Evolutionary conservation across 2,888 invertebrate species (phyloP), one percentile per base, ranked within the genome.

Genomic region (Morpho helenor): DNA sequence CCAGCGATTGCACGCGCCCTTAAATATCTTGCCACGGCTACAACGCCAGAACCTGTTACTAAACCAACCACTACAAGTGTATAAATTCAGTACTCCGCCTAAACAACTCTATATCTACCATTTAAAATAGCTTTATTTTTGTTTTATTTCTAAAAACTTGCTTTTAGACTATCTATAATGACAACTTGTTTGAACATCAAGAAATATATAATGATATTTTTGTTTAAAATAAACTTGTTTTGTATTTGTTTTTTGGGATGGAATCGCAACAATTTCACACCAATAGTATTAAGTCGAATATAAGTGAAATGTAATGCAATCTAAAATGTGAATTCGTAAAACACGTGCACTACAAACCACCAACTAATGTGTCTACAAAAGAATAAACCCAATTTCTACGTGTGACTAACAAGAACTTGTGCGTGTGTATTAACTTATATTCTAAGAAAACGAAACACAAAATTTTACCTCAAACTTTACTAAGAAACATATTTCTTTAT

Each of bases 1-100:
- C 87, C 84, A 4, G 91, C 86, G 0, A 93, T 93, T 41, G 83
- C 89, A 10, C 88, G 90, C 22, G 90, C 93, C 0, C 75, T 93
- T 7, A 79, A 80, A 44, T 91, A 91, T 61, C 75, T 92, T 23
- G 92, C 91, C 6, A 91, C 91, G 4, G 88, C 85, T 60, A 68
- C 80, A 1, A 82, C 81, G 9, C 78, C 82, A 39, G 79, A 82
- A 70, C 76, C 81, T 6, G 70, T 75, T 2, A 87, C 84, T 6
- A 77, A 77, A 43, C 47, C 57, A 7, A 53, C 52, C 8, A 48
- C 6, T 8, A 8, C 43, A 9, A 43, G 7, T 31, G 31, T 31
- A 31, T 31, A 5, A 31, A 3, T 31, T 31, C 5, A 5, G 4
- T 31, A 31, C 3, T 31, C 31, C 31, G 31, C 31, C 31, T 31